Base-by-base conservation (phyloP, 2,113 vertebrate species). In the Ivindomyrus marchei region DNA sequence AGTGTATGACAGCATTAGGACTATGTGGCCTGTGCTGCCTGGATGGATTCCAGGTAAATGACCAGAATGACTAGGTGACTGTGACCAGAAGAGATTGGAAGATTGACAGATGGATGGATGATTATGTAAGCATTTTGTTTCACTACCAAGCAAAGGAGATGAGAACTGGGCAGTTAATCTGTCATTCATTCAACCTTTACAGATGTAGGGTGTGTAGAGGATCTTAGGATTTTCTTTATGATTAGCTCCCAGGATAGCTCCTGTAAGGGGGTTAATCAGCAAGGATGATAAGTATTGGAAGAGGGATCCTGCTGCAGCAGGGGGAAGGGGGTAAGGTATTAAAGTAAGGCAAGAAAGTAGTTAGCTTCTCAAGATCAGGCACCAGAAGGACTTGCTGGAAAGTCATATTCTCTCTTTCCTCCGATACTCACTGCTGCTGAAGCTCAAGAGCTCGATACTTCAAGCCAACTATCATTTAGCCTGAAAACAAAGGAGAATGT, bases 161-260 rank as follows among this genome's bases (percentile, higher is more conserved):
- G 47, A 85, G 27, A 56, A 77, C 7, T 47, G 36, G 42, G 13
- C n/a, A 49, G 15, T 45, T 90, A 91, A 90, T 91, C 88, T 80
- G 66, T 87, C 62, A 84, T 87, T 84, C 91, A 52, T 47, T 91
- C 86, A 90, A 86, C 91, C 89, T 89, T 80, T 86, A 7, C 24
- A 74, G 89, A 53, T 39, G 62, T 70, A 70, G 27, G n/a, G 19
- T 24, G 11, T 19, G 56, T 31, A 6, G 39, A 46, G 74, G 42
- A 21, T 87, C 62, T 88, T 66, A 50, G 53, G 80, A 45, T 24
- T 89, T 6, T 90, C 91, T 92, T 27, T 53, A 21, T 91, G 58
- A 19, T 46, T 46, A 84, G 88, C 88, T 92, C 94, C 93, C 93
- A 93, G 93, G 93, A 95, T 95, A 96, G 94, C 92, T 93, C 92